Evolutionary conservation across 2,888 invertebrate species (phyloP), one percentile per base, ranked within the genome.

Genomic region (Oxyteleia sp.): DNA sequence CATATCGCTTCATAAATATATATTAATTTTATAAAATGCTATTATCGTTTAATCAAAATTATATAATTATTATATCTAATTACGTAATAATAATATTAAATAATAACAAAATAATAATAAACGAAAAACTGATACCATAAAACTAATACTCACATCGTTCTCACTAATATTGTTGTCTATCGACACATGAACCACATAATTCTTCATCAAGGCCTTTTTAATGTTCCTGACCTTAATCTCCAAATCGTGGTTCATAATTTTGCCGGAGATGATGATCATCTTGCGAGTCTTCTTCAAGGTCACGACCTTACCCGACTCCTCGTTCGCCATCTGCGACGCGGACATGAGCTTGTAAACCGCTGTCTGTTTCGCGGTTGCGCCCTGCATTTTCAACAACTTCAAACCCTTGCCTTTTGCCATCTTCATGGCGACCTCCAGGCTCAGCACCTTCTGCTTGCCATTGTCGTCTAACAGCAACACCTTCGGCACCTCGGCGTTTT

Each of bases 281-380:
- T n/a, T n/a, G n/a, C n/a, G n/a, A n/a, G n/a, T n/a, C n/a, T 96
- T 96, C 89, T 96, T 95, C 43, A 95, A 92, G n/a, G n/a, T n/a
- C n/a, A n/a, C n/a, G n/a, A n/a, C n/a, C n/a, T n/a, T n/a, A n/a
- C n/a, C n/a, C n/a, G n/a, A n/a, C n/a, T n/a, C n/a, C n/a, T n/a
- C n/a, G n/a, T n/a, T n/a, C n/a, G n/a, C n/a, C n/a, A n/a, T n/a
- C 90, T 66, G 5, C 0, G 13, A 11, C 4, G 11, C 38, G 2
- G 96, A 95, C 94, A 96, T 95, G 55, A 97, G 93, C 94, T 95
- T 96, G 89, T 96, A 97, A 10, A 96, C 93, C 10, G 96, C 95
- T 47, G 96, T 94, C 32, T 96, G 94, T 0, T 95, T 95, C 93
- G 96, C 96, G 0, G 95, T 93, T 96, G 3, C 94, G 92, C 91